phyloP scores from a whole-genome alignment of 2,113 vertebrate species.

The Alexandromys fortis region DNA sequence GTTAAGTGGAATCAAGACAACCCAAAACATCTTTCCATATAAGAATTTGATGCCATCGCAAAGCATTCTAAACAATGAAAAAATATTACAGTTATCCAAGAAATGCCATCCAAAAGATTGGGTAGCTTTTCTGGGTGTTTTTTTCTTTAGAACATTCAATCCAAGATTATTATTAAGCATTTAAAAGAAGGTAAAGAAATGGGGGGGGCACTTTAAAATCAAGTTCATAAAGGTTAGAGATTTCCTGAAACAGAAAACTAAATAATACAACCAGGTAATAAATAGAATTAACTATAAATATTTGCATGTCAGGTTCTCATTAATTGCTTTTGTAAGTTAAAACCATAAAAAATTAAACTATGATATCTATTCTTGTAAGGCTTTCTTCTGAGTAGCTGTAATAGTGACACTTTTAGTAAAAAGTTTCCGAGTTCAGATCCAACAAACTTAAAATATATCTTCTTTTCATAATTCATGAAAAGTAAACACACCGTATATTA shows the following conservation, averaged over 20 bases:
- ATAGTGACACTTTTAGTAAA: not conserved
- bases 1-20: not conserved
- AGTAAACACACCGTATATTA: not conserved
- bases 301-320: conserved; percentile 16
- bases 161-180: not conserved
- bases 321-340: conserved; percentile 36
- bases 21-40: not conserved
- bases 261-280: not conserved
- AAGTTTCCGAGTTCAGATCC: not conserved
- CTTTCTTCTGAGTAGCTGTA: conserved; percentile 1
- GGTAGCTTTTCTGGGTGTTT: not conserved
- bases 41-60: not conserved
- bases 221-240: conserved; percentile 15
- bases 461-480: conserved; percentile 38
- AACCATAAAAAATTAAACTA: conserved; percentile 46
- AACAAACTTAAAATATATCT: not conserved
- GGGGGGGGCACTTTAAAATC: not conserved
- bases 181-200: conserved; percentile 37
- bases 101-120: not conserved
- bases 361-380: not conserved
- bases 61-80: not conserved
- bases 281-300: conserved; percentile 30
- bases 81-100: not conserved
- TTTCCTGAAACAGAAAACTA: conserved; percentile 32
- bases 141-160: conserved; percentile 46